Conservation (phyloP, 2,113 vertebrate genomes). For the Neotragus moschatus region DNA sequence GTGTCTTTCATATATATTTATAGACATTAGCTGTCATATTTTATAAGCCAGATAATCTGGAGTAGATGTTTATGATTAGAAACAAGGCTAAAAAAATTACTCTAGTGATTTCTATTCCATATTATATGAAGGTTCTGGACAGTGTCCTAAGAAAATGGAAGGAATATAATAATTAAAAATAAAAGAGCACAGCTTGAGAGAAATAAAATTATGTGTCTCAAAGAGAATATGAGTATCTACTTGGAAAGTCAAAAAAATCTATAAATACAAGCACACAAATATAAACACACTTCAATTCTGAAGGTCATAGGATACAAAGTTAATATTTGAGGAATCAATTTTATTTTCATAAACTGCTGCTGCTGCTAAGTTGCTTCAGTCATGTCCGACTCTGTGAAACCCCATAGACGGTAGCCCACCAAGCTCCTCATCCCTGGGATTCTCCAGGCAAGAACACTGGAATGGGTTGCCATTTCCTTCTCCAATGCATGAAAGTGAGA, state of each 20-base stretch:
- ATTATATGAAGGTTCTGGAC: not conserved
- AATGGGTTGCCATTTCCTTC: too few relatives aligned
- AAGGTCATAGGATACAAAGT: not conserved
- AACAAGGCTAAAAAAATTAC: not conserved
- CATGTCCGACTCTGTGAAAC: too few relatives aligned
- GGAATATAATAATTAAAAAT: not conserved
- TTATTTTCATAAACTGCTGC: not conserved
- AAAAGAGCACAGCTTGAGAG: not conserved
- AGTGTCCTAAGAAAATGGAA: not conserved
- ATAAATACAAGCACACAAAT: not conserved
- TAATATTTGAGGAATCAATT: not conserved
- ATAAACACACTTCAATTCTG: not conserved
- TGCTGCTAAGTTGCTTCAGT: too few relatives aligned
- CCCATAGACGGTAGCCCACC: too few relatives aligned
- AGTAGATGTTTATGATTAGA: not conserved
- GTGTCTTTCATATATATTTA: not conserved
- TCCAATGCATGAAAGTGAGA: too few relatives aligned
- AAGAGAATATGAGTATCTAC: not conserved
- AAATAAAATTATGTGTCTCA: not conserved
- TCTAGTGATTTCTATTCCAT: not conserved
- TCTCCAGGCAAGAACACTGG: too few relatives aligned
- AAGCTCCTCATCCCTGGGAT: too few relatives aligned
- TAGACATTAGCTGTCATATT: not conserved
- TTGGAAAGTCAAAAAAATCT: not conserved
- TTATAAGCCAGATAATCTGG: not conserved